Conservation (phyloP, 2,797 vertebrate genomes). For the Nyctalus aviator region DNA sequence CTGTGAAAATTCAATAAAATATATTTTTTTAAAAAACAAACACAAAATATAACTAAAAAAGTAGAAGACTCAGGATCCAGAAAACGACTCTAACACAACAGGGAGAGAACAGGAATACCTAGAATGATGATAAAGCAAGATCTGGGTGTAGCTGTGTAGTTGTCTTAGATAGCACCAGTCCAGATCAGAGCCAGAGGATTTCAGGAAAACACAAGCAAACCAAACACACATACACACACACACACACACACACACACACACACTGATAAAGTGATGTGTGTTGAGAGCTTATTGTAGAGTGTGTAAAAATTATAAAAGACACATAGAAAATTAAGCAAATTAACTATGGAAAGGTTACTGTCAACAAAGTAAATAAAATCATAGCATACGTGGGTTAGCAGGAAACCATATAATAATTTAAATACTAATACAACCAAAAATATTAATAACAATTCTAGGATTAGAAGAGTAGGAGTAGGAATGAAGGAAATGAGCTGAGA, state of each 20-base stretch:
- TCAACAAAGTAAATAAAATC: constrained; percentile 13
- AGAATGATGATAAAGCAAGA: not conserved
- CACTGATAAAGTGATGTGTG: not conserved
- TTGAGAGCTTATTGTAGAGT: not conserved
- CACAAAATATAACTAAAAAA: not conserved
- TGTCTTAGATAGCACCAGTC: not conserved
- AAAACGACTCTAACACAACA: not conserved
- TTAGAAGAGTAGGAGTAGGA: not conserved
- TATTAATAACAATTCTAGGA: not conserved
- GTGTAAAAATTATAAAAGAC: not conserved
- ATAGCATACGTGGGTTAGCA: not conserved
- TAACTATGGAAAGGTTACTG: not conserved
- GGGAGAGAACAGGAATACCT: not conserved
- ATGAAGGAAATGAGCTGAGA: not conserved
- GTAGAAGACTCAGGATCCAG: not conserved
- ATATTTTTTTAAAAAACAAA: no score
- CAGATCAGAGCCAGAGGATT: not conserved
- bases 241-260: not conserved
- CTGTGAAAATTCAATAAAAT: no score
- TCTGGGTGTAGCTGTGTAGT: not conserved
- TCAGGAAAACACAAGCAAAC: not conserved
- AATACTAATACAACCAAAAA: constrained; percentile 2
- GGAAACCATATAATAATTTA: not conserved
- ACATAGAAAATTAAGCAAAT: not conserved
- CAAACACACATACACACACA: not conserved